A percentile compares a stretch with the other conserved stretches of the same genome.
Conservation (phyloP, 2,797 vertebrate species). For the Halcyon chelicuti region DNA sequence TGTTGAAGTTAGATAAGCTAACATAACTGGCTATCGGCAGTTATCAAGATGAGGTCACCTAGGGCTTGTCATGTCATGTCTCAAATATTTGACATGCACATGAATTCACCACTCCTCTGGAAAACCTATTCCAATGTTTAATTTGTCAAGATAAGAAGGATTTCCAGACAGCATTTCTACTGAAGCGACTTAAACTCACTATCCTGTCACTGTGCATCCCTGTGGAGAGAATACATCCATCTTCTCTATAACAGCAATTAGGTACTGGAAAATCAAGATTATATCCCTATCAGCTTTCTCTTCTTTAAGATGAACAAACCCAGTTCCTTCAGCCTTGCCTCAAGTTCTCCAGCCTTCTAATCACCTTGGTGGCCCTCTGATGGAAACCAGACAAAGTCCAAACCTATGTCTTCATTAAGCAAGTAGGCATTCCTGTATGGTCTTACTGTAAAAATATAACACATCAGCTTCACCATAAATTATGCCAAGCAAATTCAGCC, state of each 20-base stretch:
- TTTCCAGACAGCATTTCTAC: not conserved
- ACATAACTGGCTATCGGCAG: not conserved
- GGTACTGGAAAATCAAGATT: too few relatives aligned
- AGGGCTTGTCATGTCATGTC: not conserved
- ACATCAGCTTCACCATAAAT: not conserved
- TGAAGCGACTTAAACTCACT: not conserved
- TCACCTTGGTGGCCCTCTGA: not conserved
- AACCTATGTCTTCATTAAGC: not conserved
- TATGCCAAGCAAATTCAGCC: not conserved
- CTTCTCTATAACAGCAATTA: too few relatives aligned
- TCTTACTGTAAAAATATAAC: not conserved
- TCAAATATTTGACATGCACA: not conserved
- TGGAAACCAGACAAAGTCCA: not conserved
- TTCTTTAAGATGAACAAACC: not conserved
- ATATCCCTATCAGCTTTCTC: too few relatives aligned
- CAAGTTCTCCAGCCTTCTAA: not conserved
- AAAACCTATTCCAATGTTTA: not conserved
- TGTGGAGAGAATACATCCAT: too few relatives aligned
- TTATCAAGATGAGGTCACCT: not conserved
- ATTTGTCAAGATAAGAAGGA: not conserved
- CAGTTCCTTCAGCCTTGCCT: not conserved
- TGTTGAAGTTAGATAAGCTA: not conserved
- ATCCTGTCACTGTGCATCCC: too few relatives aligned
- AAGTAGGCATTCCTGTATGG: not conserved
- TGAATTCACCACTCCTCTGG: not conserved